Conservation (phyloP, 2,797 vertebrate genomes). For the Phoxinus dragarum region DNA sequence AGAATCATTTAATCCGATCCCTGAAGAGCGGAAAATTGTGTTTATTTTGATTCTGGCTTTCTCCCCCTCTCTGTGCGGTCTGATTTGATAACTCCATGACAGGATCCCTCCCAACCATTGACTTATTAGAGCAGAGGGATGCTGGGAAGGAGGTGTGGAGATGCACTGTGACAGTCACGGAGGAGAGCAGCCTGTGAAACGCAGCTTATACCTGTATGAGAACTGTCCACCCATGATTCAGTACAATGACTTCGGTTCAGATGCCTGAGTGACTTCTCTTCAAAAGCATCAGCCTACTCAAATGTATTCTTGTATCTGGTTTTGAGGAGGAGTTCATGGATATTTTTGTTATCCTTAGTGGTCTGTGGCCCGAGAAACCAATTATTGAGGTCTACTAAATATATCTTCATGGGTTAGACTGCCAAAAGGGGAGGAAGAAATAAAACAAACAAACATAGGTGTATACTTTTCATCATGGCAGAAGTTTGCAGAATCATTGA, state of each 20-base stretch:
- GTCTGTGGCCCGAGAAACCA: constrained; percentile 22
- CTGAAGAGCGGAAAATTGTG: constrained; percentile 56
- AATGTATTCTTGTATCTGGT: constrained; percentile 31
- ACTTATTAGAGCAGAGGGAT: constrained; percentile 51
- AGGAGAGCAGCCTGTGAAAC: constrained; percentile 31
- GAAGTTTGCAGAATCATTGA: constrained; percentile 54
- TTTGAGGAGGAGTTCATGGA: constrained; percentile 17
- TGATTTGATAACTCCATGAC: constrained; percentile 52
- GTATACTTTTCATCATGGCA: constrained; percentile 28
- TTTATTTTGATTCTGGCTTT: constrained; percentile 50
- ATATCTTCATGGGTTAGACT: not conserved
- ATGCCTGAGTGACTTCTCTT: constrained; percentile 26
- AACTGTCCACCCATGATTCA: constrained; percentile 31
- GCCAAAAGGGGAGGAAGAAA: not conserved
- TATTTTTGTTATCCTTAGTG: constrained; percentile 30
- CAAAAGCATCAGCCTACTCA: not conserved
- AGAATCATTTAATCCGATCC: constrained; percentile 61
- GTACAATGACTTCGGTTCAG: constrained; percentile 15
- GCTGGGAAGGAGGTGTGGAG: constrained; percentile 32
- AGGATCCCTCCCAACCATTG: constrained; percentile 44
- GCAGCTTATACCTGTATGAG: constrained; percentile 23
- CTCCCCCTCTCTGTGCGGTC: constrained; percentile 23
- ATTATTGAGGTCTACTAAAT: constrained; percentile 30
- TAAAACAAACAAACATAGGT: not conserved
- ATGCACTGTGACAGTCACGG: constrained; percentile 40